phyloP scores from a whole-genome alignment of 2,888 invertebrate species.

The Mechanitis mazaeus region DNA sequence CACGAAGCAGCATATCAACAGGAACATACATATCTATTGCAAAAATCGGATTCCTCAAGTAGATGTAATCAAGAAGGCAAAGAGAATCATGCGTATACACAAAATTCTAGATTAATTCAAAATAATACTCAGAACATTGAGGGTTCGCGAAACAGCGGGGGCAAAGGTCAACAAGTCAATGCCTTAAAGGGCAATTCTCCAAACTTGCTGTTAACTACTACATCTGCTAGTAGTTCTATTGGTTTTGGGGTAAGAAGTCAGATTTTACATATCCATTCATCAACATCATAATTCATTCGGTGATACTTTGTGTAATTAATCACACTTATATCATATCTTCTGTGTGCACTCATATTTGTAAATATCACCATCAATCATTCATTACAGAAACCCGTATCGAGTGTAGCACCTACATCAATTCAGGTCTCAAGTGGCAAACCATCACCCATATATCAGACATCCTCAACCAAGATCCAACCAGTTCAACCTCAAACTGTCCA shows the following conservation, averaged over 20 bases:
- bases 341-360: slow-evolving; percentile 51
- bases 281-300: slow-evolving; percentile 16
- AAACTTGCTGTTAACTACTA: slow-evolving; percentile 58
- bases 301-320: slow-evolving; percentile 21
- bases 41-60: slow-evolving; percentile 71
- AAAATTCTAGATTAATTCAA: slow-evolving; percentile 68
- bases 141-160: slow-evolving; percentile 48
- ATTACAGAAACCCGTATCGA: slow-evolving; percentile 90
- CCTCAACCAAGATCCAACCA: slow-evolving; percentile 87
- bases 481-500: slow-evolving; percentile 85
- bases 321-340: slow-evolving; percentile 35
- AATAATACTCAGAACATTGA: slow-evolving; percentile 61
- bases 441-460: slow-evolving; percentile 87
- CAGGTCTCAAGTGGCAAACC: slow-evolving; percentile 80
- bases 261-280: slow-evolving; percentile 16
- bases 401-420: slow-evolving; percentile 88
- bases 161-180: slow-evolving; percentile 50
- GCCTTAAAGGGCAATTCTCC: slow-evolving; percentile 62
- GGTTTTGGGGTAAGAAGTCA: slow-evolving; percentile 66
- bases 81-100: slow-evolving; percentile 75
- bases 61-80: slow-evolving; percentile 74
- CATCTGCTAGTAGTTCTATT: slow-evolving; percentile 60
- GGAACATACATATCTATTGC: slow-evolving; percentile 72
- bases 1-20: slow-evolving; percentile 74
- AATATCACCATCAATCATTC: slow-evolving; percentile 68